Evolutionary conservation across 1,140 invertebrate genomes (phyloP).

Genomic region (Drosophila bocki): DNA sequence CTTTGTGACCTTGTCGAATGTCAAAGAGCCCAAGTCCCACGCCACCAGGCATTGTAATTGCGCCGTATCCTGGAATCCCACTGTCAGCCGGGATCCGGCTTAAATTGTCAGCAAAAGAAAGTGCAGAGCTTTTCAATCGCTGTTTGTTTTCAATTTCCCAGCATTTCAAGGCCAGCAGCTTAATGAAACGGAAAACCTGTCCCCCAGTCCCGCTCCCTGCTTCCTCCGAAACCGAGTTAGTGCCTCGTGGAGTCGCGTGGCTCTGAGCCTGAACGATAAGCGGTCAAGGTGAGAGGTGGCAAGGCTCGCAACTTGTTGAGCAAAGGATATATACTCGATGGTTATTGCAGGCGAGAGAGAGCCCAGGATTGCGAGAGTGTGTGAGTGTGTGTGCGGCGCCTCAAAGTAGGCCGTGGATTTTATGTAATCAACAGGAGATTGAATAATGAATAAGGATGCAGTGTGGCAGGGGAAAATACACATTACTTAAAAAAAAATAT

Average conservation of each 20-base stretch:
- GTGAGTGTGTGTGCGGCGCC: slow-evolving; percentile 1
- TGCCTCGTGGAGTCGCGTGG: slow-evolving; percentile 8
- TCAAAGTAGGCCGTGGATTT: slow-evolving; percentile 8
- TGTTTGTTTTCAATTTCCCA: slow-evolving; percentile 65
- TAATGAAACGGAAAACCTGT: slow-evolving; percentile 54
- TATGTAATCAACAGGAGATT: slow-evolving; percentile 11
- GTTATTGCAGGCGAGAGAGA: neutral
- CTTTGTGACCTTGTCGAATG: slow-evolving; percentile 72
- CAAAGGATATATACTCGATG: slow-evolving; percentile 7
- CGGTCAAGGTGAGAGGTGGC: slow-evolving; percentile 47
- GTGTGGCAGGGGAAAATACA: neutral
- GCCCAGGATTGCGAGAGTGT: neutral
- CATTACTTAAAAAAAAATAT: neutral
- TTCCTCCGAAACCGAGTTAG: slow-evolving; percentile 7
- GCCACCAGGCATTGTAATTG: slow-evolving; percentile 22
- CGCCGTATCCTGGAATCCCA: slow-evolving; percentile 22
- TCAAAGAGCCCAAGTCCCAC: slow-evolving; percentile 42
- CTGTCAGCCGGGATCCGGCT: slow-evolving; percentile 68
- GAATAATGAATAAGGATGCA: neutral
- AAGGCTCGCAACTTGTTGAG: slow-evolving; percentile 39
- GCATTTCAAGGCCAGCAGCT: slow-evolving; percentile 56
- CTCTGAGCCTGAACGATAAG: slow-evolving; percentile 39
- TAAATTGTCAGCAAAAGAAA: slow-evolving; percentile 56
- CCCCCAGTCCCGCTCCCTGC: neutral
- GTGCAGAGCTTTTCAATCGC: slow-evolving; percentile 28